Evolutionary conservation across 2,113 vertebrate genomes (phyloP).

Genomic region (Orthonyx spaldingii): DNA sequence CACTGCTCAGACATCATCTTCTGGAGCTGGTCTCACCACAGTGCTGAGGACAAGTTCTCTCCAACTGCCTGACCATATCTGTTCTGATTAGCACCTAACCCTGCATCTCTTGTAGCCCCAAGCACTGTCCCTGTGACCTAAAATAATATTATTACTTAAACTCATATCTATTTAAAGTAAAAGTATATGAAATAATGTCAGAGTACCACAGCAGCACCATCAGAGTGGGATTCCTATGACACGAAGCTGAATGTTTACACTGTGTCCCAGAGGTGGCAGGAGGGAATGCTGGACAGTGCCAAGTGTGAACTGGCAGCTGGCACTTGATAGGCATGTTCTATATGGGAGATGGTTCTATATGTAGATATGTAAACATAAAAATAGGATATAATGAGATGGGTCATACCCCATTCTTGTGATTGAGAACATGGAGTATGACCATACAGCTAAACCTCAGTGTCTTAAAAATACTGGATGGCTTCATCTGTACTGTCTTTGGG

Average conservation of each 20-base stretch:
- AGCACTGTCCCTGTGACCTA: neutral
- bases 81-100: neutral
- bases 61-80: neutral
- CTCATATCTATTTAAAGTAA: neutral
- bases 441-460: neutral
- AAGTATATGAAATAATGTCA: neutral
- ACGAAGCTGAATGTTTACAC: neutral
- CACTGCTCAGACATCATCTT: neutral
- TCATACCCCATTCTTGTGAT: neutral
- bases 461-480: neutral
- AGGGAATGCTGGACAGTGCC: neutral
- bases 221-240: neutral
- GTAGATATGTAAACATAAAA: neutral
- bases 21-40: neutral
- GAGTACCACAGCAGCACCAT: neutral
- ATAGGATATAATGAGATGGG: neutral
- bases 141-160: neutral
- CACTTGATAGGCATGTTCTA: neutral
- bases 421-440: fast-evolving
- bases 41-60: neutral
- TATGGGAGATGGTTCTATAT: neutral
- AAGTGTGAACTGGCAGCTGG: neutral
- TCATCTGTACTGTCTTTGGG: neutral
- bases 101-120: neutral
- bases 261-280: neutral